phyloP scores from a whole-genome alignment of 2,113 vertebrate genomes.

The Sylvilagus bachmani region DNA sequence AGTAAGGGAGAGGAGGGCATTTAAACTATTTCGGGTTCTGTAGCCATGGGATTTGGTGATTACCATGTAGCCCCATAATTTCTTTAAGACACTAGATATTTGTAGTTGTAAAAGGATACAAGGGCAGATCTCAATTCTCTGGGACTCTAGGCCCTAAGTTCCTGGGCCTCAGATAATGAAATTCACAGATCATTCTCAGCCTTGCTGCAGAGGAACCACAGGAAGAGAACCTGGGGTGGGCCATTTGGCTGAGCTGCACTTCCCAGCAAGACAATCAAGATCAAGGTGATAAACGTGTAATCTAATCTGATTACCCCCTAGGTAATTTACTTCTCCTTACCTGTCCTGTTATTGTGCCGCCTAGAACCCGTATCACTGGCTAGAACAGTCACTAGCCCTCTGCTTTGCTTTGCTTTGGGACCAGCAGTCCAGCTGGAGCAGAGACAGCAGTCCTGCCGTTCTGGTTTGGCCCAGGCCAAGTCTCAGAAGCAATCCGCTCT shows the following conservation, averaged over 20 bases:
- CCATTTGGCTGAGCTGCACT: background rate
- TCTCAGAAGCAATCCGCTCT: background rate
- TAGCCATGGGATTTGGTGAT: background rate
- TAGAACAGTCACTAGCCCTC: background rate
- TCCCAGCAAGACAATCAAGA: background rate
- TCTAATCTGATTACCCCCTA: background rate
- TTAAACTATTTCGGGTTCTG: background rate
- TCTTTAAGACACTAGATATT: background rate
- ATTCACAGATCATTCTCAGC: background rate
- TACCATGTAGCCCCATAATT: background rate
- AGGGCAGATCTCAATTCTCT: background rate
- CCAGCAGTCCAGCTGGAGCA: background rate
- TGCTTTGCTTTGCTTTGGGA: background rate
- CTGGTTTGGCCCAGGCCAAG: background rate
- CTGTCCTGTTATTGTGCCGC: background rate
- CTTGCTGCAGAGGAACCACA: background rate
- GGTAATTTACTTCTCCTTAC: slow-evolving; percentile 10
- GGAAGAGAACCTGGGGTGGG: background rate
- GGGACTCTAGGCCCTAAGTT: background rate
- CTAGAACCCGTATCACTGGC: background rate
- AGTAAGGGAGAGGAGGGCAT: slow-evolving; percentile 16
- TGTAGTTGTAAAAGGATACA: background rate
- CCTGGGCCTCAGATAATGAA: background rate
- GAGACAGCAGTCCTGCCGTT: background rate
- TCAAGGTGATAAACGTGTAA: background rate